A percentile compares a stretch with the other conserved stretches of the same genome.
These are phyloP conservation scores for Diarsia mendica DNA, from an alignment of 2,888 invertebrate genomes.

Conservation along the genomic window DNA sequence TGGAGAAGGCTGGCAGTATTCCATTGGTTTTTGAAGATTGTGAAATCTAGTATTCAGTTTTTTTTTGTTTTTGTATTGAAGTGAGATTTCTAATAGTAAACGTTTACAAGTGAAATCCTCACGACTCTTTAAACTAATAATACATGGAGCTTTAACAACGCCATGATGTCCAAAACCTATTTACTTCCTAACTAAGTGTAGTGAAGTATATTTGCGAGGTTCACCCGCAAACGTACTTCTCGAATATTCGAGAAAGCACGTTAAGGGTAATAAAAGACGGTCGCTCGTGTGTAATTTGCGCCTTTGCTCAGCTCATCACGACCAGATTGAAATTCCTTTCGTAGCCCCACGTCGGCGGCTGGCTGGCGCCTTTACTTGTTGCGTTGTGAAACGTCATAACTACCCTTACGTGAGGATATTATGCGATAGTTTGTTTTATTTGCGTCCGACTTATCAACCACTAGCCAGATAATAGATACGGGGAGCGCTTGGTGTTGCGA, in stretches of 20 bases:
- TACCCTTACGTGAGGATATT: constrained; percentile 82
- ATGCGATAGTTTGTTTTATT: constrained; percentile 79
- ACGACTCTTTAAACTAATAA: neutral
- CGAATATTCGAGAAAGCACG: constrained; percentile 66
- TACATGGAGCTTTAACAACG: constrained; percentile 1
- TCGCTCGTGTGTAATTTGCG: constrained; percentile 85
- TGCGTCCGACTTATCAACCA: constrained; percentile 69
- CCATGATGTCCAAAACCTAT: constrained; percentile 11
- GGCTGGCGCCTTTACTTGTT: constrained; percentile 86
- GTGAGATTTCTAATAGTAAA: too few relatives aligned
- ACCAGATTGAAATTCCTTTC: constrained; percentile 88
- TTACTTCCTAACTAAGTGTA: constrained; percentile 24
- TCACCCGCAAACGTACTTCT: constrained; percentile 56
- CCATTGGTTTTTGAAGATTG: neutral
- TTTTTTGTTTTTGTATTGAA: neutral
- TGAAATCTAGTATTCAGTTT: neutral
- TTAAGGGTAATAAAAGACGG: constrained; percentile 74
- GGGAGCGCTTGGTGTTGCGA: constrained; percentile 20
- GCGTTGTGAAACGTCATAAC: constrained; percentile 86
- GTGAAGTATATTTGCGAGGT: constrained; percentile 40
- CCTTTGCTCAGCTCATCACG: constrained; percentile 84
- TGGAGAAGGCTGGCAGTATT: constrained; percentile 3
- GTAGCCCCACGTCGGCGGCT: constrained; percentile 80
- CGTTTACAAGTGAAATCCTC: neutral
- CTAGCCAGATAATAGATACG: constrained; percentile 46